Evolutionary conservation across 2,113 vertebrate genomes (phyloP), one percentile per base, ranked within the genome.

Genomic region (Sceloporus undulatus): DNA sequence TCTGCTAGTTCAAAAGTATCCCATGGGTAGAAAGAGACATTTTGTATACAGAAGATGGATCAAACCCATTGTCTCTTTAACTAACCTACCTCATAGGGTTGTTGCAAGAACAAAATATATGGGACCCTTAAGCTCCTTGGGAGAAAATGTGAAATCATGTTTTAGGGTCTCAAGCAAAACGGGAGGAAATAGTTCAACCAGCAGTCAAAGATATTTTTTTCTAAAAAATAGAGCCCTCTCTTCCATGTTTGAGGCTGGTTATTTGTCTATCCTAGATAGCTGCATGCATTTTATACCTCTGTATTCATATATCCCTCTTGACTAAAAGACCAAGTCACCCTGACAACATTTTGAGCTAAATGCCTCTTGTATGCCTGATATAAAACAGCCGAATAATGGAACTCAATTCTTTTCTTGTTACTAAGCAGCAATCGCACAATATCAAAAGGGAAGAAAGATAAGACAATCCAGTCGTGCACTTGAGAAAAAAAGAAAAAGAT

Each of bases 391-490:
- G 85, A 68, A 91, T 90, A 84, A 94, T 92, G 77, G 80, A 88
- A n/a, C 84, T 85, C 90, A 91, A 92, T 92, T 94, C 34, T 94
- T 80, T 88, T 66, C 78, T 87, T 76, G 90, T 93, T 93, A 91
- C 89, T 85, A 94, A 91, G 85, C 73, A 91, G 89, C 82, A 89
- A 54, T 94, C 62, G 68, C 85, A 92, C 88, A 59, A 89, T 54
- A 68, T 89, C 84, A 83, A 77, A 91, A 91, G 84, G 68, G 90
- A 91, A 93, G 93, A 90, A 91, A 93, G 93, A 92, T 93, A 94
- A 94, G 82, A 79, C 82, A 88, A 94, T 93, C 91, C 92, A 94
- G 82, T 94, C 82, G 90, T 78, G 65, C 79, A 89, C 91, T 87
- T 92, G 82, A 92, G 74, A 0, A 14, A 84, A 38, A 65, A 34